Evolutionary conservation across 2,113 vertebrate species (phyloP).

Genomic region (Ibidorhyncha struthersii): DNA sequence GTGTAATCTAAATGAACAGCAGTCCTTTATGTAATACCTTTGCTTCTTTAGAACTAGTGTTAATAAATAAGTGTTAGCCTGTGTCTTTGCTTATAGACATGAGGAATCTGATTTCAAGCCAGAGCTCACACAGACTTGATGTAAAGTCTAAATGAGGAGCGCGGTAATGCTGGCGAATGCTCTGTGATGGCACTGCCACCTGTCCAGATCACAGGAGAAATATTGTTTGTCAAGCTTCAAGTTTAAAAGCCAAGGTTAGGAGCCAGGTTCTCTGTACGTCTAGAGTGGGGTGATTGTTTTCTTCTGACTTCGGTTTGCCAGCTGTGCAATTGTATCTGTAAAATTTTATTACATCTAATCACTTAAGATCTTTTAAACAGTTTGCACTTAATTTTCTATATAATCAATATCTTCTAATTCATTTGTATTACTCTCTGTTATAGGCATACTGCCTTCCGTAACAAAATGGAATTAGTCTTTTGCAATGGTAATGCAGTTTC

Average conservation of each 20-base stretch:
- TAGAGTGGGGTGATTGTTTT: neutral
- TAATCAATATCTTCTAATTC: slow-evolving; percentile 12
- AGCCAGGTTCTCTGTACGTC: slow-evolving; percentile 22
- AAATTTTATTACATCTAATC: neutral
- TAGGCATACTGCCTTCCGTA: neutral
- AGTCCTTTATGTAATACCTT: slow-evolving; percentile 30
- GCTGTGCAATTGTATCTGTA: neutral
- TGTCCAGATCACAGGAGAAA: slow-evolving; percentile 44
- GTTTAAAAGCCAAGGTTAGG: slow-evolving; percentile 40
- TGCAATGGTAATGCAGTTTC: slow-evolving; percentile 2
- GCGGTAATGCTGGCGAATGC: neutral
- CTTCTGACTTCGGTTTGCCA: neutral
- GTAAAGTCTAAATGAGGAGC: slow-evolving; percentile 70
- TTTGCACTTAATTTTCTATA: slow-evolving; percentile 41
- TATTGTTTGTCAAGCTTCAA: neutral
- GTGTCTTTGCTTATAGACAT: slow-evolving; percentile 59
- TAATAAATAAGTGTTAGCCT: slow-evolving; percentile 10
- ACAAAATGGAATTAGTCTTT: slow-evolving; percentile 17
- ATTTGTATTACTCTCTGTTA: neutral
- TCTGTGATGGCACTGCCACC: slow-evolving; percentile 49
- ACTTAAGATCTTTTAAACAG: slow-evolving; percentile 34
- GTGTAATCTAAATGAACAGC: slow-evolving; percentile 24
- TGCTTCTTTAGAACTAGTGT: neutral
- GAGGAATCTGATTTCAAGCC: slow-evolving; percentile 38
- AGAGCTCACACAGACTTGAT: slow-evolving; percentile 55